phyloP scores from a whole-genome alignment of 2,113 vertebrate species.

The Eolophus roseicapilla region DNA sequence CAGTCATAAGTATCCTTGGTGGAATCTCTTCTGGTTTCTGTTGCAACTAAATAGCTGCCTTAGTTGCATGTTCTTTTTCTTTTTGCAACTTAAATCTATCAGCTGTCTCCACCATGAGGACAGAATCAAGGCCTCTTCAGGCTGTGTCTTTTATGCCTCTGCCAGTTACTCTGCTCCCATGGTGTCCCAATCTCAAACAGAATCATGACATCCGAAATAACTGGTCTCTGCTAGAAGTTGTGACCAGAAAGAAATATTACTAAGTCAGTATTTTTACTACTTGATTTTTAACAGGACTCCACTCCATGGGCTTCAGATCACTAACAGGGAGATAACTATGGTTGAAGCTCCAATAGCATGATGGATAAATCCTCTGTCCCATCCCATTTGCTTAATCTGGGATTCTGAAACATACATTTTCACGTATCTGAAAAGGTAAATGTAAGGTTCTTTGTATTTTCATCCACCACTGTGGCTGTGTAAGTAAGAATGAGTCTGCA shows the following conservation, averaged over 20 bases:
- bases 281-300: neutral
- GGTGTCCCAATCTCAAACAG: neutral
- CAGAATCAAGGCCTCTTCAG: neutral
- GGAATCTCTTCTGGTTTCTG: neutral
- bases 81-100: neutral
- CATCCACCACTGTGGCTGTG: neutral
- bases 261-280: neutral
- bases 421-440: neutral
- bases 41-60: neutral
- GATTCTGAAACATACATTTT: neutral
- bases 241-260: neutral
- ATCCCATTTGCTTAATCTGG: neutral
- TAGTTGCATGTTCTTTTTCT: neutral
- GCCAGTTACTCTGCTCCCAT: neutral
- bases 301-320: neutral
- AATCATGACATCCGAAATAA: neutral
- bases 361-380: neutral
- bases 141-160: neutral
- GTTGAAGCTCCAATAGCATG: neutral
- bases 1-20: accelerated
- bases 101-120: neutral
- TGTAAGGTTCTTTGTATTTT: neutral
- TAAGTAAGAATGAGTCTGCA: neutral
- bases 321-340: accelerated
- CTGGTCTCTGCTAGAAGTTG: neutral